Percentiles rank a stretch among this genome's conserved stretches.
phyloP scores from a whole-genome alignment of 2,797 vertebrate species.

The Brotula barbata region DNA sequence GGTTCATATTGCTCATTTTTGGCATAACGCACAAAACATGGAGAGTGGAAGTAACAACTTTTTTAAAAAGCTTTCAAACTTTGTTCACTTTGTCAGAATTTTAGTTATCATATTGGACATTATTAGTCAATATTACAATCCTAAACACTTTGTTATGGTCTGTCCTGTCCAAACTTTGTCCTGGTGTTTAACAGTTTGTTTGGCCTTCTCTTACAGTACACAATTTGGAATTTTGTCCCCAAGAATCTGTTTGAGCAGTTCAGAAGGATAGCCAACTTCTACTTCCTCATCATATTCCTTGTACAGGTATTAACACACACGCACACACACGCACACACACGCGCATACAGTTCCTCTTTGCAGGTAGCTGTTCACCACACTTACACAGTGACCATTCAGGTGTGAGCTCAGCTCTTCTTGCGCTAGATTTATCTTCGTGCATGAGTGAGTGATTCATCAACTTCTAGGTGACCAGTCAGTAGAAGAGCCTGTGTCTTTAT shows the following conservation, averaged over 20 bases:
- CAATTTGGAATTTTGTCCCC: constrained; percentile 97
- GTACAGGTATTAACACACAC: constrained; percentile 87
- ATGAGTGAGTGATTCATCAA: constrained; percentile 44
- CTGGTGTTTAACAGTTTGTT: not conserved
- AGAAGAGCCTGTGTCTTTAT: constrained; percentile 33
- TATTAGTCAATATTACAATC: too few relatives aligned
- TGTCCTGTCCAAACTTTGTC: too few relatives aligned
- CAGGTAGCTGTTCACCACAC: not conserved
- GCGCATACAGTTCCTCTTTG: not conserved
- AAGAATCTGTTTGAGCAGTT: constrained; percentile 99
- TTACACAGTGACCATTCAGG: constrained; percentile 15
- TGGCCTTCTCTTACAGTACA: constrained; percentile 83
- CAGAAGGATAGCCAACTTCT: constrained; percentile 99
- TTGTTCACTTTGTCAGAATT: too few relatives aligned
- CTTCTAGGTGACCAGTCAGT: constrained; percentile 27
- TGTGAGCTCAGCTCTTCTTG: constrained; percentile 35
- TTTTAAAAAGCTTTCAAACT: too few relatives aligned
- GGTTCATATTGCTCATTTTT: too few relatives aligned
- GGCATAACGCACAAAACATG: too few relatives aligned
- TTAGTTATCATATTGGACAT: too few relatives aligned
- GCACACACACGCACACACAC: constrained; percentile 30
- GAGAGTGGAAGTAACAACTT: too few relatives aligned
- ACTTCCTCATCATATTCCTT: constrained; percentile 99
- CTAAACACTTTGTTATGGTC: not conserved
- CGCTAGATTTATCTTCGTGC: constrained; percentile 21